Evolutionary conservation across 2,888 invertebrate species (phyloP).

Genomic region (Lepetodrilus schrolli): DNA sequence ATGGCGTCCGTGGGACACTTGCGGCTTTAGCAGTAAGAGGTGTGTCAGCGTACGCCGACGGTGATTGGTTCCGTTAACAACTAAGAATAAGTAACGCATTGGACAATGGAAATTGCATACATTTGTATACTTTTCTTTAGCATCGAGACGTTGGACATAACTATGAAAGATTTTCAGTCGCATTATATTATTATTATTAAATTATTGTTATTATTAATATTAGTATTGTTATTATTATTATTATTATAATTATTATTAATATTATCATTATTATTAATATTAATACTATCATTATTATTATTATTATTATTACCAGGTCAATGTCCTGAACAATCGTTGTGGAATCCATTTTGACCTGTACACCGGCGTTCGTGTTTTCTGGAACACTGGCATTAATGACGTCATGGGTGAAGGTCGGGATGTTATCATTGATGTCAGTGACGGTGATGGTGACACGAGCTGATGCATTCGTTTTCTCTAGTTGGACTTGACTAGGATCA

Average conservation of each 20-base stretch:
- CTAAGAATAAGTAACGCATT: too few relatives aligned
- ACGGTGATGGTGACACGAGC: slow-evolving; percentile 80
- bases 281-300: too few relatives aligned
- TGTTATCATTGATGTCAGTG: slow-evolving; percentile 92
- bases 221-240: too few relatives aligned
- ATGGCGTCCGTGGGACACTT: too few relatives aligned
- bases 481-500: not conserved
- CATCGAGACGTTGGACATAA: too few relatives aligned
- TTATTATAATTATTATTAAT: not conserved
- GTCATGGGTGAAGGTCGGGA: slow-evolving; percentile 82
- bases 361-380: slow-evolving; percentile 10
- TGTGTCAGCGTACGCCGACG: too few relatives aligned
- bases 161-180: too few relatives aligned
- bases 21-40: too few relatives aligned
- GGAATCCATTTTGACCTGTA: not conserved
- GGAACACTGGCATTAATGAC: not conserved
- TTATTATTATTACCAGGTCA: not conserved
- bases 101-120: too few relatives aligned
- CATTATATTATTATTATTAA: not conserved
- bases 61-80: too few relatives aligned
- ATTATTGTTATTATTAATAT: too few relatives aligned
- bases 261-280: not conserved
- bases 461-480: not conserved
- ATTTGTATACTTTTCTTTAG: too few relatives aligned
- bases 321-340: not conserved